Evolutionary conservation across 1,140 invertebrate genomes (phyloP).

Genomic region (Meteorus sp.): DNA sequence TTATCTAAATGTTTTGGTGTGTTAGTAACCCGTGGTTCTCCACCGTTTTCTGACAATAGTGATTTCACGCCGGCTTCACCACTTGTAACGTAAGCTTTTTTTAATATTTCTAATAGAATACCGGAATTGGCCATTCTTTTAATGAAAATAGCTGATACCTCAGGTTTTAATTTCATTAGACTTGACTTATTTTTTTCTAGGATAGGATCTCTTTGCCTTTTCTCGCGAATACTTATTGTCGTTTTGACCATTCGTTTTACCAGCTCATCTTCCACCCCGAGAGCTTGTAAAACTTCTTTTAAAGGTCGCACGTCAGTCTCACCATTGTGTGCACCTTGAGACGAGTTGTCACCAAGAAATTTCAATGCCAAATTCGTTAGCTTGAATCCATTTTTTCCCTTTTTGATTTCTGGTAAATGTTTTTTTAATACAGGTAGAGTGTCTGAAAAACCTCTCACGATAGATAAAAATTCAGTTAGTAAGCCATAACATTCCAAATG

Average conservation of each 20-base stretch:
- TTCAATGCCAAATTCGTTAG: not conserved
- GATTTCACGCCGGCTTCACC: not conserved
- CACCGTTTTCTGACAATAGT: not conserved
- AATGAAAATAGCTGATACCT: constrained; percentile 1
- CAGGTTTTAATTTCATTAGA: constrained; percentile 3
- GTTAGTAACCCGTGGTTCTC: not conserved
- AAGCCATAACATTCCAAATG: constrained; percentile 2
- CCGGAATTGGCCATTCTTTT: constrained; percentile 10
- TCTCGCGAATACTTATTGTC: not conserved
- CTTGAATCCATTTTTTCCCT: constrained; percentile 11
- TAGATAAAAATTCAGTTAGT: constrained; percentile 8
- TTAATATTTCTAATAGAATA: not conserved
- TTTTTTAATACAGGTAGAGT: constrained; percentile 16
- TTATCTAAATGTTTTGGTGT: constrained; percentile 27
- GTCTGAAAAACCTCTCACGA: constrained; percentile 25
- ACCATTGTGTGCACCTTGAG: constrained; percentile 14
- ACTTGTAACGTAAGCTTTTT: constrained; percentile 14
- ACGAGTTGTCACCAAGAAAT: constrained; percentile 6
- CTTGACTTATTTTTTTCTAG: constrained; percentile 6
- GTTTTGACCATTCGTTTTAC: not conserved
- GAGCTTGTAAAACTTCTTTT: not conserved
- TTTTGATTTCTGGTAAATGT: constrained; percentile 6
- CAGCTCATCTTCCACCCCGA: not conserved
- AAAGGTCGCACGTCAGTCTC: constrained; percentile 17
- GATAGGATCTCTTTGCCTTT: constrained; percentile 1